These are phyloP conservation scores for Argentina silus DNA, from an alignment of 2,797 vertebrate genomes.

Conservation along the genomic window DNA sequence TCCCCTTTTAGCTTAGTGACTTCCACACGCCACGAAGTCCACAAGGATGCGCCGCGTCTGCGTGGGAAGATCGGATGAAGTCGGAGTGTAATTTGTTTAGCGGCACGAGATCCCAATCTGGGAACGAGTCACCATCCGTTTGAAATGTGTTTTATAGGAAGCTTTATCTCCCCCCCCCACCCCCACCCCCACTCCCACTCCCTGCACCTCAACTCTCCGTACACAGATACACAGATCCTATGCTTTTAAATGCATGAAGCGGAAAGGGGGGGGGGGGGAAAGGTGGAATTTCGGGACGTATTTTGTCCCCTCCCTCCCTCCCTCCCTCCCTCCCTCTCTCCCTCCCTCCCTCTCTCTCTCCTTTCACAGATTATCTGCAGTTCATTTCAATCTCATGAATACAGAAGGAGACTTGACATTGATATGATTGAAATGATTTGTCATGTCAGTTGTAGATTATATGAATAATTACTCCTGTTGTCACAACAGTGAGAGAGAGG, in stretches of 20 bases:
- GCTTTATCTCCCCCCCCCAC: neutral
- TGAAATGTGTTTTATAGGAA: neutral
- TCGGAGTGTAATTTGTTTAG: neutral
- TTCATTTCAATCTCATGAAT: neutral
- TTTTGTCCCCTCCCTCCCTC: neutral
- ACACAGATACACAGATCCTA: too few relatives aligned
- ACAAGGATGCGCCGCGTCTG: constrained; percentile 2
- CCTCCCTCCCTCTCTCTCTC: too few relatives aligned
- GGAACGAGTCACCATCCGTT: neutral
- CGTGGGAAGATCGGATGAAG: neutral
- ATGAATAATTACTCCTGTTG: too few relatives aligned
- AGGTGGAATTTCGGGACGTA: too few relatives aligned
- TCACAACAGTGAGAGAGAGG: too few relatives aligned
- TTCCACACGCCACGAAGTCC: neutral
- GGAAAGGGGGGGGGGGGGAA: too few relatives aligned
- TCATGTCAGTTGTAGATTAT: neutral
- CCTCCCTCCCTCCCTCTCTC: too few relatives aligned
- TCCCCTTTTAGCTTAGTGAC: neutral
- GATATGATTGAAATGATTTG: neutral
- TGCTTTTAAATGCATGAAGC: too few relatives aligned
- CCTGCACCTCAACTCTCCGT: too few relatives aligned
- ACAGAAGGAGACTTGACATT: neutral
- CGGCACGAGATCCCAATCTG: neutral
- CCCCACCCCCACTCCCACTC: too few relatives aligned
- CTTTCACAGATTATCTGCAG: neutral